These are phyloP conservation scores for Spodoptera frugiperda DNA, from an alignment of 1,140 invertebrate genomes.

Conservation along the genomic window DNA sequence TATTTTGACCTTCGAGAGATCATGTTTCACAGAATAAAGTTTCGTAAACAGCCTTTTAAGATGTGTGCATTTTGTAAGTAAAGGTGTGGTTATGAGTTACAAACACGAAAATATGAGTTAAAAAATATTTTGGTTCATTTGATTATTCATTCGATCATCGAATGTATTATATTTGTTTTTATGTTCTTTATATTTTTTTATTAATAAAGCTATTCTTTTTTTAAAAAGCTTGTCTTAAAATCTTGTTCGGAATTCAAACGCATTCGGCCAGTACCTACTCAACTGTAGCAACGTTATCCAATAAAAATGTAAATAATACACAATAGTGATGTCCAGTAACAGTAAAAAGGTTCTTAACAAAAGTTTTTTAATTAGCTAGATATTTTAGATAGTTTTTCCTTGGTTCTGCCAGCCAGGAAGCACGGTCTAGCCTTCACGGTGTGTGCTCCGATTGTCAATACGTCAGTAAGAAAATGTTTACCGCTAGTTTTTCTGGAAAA, in stretches of 20 bases:
- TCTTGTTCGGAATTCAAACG: too few relatives aligned
- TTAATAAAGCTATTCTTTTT: too few relatives aligned
- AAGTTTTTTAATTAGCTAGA: slow-evolving; percentile 17
- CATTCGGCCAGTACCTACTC: too few relatives aligned
- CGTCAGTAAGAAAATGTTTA: slow-evolving; percentile 37
- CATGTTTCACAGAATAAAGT: neutral
- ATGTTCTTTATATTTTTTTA: too few relatives aligned
- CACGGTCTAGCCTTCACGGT: slow-evolving; percentile 47
- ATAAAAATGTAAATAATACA: too few relatives aligned
- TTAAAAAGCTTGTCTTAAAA: too few relatives aligned
- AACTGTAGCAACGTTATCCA: too few relatives aligned
- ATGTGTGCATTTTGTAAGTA: neutral
- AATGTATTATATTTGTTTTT: too few relatives aligned
- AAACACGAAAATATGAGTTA: too few relatives aligned
- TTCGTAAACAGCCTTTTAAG: neutral
- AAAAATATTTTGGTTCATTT: too few relatives aligned
- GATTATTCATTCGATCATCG: too few relatives aligned
- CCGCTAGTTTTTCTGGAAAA: slow-evolving; percentile 27
- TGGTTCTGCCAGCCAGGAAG: slow-evolving; percentile 41
- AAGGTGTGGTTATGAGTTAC: neutral
- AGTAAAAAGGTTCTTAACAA: neutral
- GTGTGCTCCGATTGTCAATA: slow-evolving; percentile 40
- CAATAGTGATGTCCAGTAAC: neutral
- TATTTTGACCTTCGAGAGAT: neutral
- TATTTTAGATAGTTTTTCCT: slow-evolving; percentile 44